Evolutionary conservation across 2,888 invertebrate genomes (phyloP), one percentile per base, ranked within the genome.

Genomic region (Dasysyrphus albostriatus): DNA sequence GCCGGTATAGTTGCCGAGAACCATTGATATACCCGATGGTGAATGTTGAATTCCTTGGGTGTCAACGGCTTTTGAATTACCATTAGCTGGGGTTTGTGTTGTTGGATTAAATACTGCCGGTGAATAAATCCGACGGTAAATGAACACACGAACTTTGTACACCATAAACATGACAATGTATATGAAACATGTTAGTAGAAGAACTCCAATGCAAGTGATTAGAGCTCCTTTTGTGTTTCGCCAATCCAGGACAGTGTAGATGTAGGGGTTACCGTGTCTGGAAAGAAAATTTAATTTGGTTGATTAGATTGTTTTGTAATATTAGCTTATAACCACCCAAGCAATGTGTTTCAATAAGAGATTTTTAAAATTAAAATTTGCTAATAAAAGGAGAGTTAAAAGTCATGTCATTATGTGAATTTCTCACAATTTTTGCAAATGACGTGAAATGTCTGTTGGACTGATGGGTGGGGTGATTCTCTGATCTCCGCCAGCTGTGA

Each of bases 221-320:
- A 89, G 80, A 0, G 93, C 89, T 24, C 78, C 91, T 37, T 94
- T 93, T 0, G 96, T 96, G 74, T 94, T 94, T 81, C 94, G 93
- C 97, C 97, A 97, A 91, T 97, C 95, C 47, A 97, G 93, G 0
- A 96, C 94, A 42, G 95, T 94, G 91, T 97, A 97, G 84, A 97
- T 96, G 81, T 94, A 95, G 0, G 93, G 94, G 10, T 94, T 90
- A 0, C 96, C 96, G 3, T 42, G 24, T 10, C 69, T 69, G 24
- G 3, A 69, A 54, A 39, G 9, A 16, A 14, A 49, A 65, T 32
- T 34, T 9, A 12, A 32, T 44, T n/a, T 63, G n/a, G 24, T 32
- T 5, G 5, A 32, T 32, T n/a, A n/a, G n/a, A n/a, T n/a, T n/a
- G n/a, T n/a, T n/a, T n/a, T n/a, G n/a, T n/a, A n/a, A n/a, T n/a